These are phyloP conservation scores for Chorisops tibialis DNA, from an alignment of 2,888 invertebrate genomes.

Conservation along the genomic window DNA sequence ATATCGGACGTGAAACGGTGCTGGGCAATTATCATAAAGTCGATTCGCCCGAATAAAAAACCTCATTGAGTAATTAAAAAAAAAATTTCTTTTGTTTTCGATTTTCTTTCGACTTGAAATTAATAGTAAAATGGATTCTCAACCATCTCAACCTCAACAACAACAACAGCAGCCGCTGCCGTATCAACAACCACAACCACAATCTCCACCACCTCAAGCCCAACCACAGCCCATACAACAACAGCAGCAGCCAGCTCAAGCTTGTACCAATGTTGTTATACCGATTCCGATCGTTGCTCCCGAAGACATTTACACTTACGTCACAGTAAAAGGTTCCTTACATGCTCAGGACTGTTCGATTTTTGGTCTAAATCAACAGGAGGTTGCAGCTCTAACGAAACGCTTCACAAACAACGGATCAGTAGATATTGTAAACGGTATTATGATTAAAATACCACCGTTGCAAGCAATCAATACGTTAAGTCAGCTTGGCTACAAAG, in stretches of 20 bases:
- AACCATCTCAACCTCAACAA: constrained; percentile 25
- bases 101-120: constrained; percentile 4
- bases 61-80: constrained; percentile 3
- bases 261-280: constrained; percentile 48
- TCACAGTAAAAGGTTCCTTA: constrained; percentile 76
- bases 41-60: constrained; percentile 49
- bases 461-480: constrained; percentile 70
- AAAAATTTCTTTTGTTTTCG: constrained; percentile 9
- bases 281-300: constrained; percentile 49
- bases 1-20: constrained; percentile 58
- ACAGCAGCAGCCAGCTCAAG: constrained; percentile 28
- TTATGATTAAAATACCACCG: constrained; percentile 67
- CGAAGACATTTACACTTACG: constrained; percentile 66
- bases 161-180: constrained; percentile 17
- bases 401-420: constrained; percentile 63
- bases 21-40: constrained; percentile 51
- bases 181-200: constrained; percentile 24
- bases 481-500: constrained; percentile 73
- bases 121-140: constrained; percentile 10
- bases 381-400: constrained; percentile 66
- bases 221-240: constrained; percentile 35
- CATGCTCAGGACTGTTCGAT: constrained; percentile 71
- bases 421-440: constrained; percentile 66
- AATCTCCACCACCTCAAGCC: constrained; percentile 33
- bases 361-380: constrained; percentile 71